phyloP scores from a whole-genome alignment of 2,888 invertebrate species.

The Bimastos eiseni region DNA sequence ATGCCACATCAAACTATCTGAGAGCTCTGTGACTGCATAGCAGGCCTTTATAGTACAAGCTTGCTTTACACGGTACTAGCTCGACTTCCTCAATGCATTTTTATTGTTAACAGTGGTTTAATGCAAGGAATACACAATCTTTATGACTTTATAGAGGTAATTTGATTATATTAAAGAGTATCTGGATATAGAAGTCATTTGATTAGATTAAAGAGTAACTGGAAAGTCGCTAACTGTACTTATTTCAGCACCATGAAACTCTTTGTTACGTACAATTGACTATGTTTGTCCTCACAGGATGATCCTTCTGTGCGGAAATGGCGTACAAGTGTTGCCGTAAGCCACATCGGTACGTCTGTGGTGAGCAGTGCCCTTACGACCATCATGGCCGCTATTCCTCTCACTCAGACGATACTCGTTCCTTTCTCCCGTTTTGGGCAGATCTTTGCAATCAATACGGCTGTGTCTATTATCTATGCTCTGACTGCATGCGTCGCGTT shows the following conservation, averaged over 20 bases:
- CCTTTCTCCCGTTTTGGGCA: constrained; percentile 58
- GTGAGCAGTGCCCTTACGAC: constrained; percentile 57
- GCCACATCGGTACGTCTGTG: constrained; percentile 57
- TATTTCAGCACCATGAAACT: neutral
- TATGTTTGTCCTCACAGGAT: neutral
- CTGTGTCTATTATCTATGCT: constrained; percentile 54
- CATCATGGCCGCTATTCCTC: constrained; percentile 55
- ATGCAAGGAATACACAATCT: too few species aligned
- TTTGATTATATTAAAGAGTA: neutral
- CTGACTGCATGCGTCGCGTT: constrained; percentile 54
- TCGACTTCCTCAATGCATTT: too few species aligned
- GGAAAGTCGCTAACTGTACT: neutral
- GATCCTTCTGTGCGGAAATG: constrained; percentile 44
- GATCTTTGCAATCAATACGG: constrained; percentile 58
- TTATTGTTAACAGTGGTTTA: too few species aligned
- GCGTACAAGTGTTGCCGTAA: constrained; percentile 52
- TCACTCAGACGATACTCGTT: constrained; percentile 55
- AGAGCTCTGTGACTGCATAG: too few species aligned
- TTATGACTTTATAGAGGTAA: too few species aligned
- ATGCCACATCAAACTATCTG: too few species aligned
- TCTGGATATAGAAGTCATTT: neutral
- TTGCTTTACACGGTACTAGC: too few species aligned
- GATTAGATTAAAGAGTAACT: neutral
- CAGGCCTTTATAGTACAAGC: too few species aligned
- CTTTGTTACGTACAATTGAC: neutral